A percentile compares a stretch with the other conserved stretches of the same genome.
Evolutionary conservation across 2,888 invertebrate genomes (phyloP).

Genomic region (Elgonia sp.): DNA sequence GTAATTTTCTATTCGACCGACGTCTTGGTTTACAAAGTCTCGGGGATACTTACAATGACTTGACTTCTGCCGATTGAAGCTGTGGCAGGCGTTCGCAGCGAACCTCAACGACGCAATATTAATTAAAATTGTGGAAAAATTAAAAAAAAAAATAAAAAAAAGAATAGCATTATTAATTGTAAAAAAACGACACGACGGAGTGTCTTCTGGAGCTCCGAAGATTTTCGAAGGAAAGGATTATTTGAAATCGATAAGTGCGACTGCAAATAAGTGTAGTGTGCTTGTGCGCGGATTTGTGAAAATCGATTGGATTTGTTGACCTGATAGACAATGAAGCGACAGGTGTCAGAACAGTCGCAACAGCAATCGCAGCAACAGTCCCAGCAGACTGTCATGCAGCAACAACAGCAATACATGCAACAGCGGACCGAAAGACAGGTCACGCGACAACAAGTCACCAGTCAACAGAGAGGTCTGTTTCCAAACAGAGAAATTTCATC

Average conservation of each 20-base stretch:
- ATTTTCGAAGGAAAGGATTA: conserved; percentile 36
- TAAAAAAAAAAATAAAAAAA: conserved; percentile 58
- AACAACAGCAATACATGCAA: conserved; percentile 87
- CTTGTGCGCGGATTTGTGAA: conserved; percentile 75
- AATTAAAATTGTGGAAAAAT: conserved; percentile 75
- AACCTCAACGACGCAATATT: conserved; percentile 56
- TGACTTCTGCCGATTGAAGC: conserved; percentile 91
- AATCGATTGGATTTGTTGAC: conserved; percentile 77
- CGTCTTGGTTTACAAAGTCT: conserved; percentile 91
- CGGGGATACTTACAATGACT: conserved; percentile 91
- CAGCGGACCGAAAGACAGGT: conserved; percentile 93
- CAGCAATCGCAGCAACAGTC: conserved; percentile 86
- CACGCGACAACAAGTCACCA: conserved; percentile 92
- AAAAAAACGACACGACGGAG: conserved; percentile 72
- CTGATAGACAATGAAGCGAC: conserved; percentile 92
- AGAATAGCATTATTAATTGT: conserved; percentile 66
- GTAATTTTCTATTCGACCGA: conserved; percentile 97
- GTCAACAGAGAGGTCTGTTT: conserved; percentile 92
- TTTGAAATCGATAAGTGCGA: conserved; percentile 45
- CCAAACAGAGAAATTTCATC: not conserved
- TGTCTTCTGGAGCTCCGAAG: conserved; percentile 46
- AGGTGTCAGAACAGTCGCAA: conserved; percentile 88
- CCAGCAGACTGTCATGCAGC: conserved; percentile 86
- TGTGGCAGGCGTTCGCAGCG: conserved; percentile 84
- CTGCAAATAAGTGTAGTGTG: conserved; percentile 72